Base-by-base conservation (phyloP, 2,888 invertebrate genomes). In the Oscheius sp. region DNA sequence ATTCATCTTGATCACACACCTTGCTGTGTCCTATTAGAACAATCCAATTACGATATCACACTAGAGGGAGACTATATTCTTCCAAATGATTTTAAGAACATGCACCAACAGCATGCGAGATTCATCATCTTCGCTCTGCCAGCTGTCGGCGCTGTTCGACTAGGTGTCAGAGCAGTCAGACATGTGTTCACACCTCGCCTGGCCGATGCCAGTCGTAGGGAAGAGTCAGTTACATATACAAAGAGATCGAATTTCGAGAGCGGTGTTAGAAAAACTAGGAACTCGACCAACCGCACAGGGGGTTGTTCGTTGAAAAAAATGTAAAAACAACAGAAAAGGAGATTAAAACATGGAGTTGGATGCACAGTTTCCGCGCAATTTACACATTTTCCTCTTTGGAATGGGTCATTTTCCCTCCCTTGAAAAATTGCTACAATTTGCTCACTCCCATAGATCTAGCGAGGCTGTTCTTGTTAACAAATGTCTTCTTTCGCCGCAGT, bases 161-260 rank as follows among this genome's bases (percentile, higher is more conserved):
- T 46, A 64, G 64, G 64, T 64, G 64, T 64, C 64, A 64, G 50
- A 64, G 64, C 48, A 48, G 64, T 64, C 64, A 64, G 50, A 64
- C 64, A 64, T 50, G 50, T 64, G 64, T 64, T 64, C 64, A 64
- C 64, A 64, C 64, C 61, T 61, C 17, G 61, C 27, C 42, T 27
- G 33, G 8, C 34, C 57, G 27, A 20, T 61, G 42, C 61, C 42
- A 42, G 61, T 27, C 29, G 61, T 45, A 27, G 55, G 55, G n/a
- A 20, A 42, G 61, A 27, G 15, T 61, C 61, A 61, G 45, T 61
- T 61, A 25, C 61, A 61, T 42, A 61, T 61, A 61, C 61, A 61
- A 61, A 61, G 42, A 61, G 61, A 61, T 61, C 45, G n/a, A 27
- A 45, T 61, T 61, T 42, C 61, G 48, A 25, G 48, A 48, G 37